Percentiles rank a stretch among this genome's conserved stretches.
Conservation (phyloP, 2,888 invertebrate genomes). For the Perithous albicinctus region DNA sequence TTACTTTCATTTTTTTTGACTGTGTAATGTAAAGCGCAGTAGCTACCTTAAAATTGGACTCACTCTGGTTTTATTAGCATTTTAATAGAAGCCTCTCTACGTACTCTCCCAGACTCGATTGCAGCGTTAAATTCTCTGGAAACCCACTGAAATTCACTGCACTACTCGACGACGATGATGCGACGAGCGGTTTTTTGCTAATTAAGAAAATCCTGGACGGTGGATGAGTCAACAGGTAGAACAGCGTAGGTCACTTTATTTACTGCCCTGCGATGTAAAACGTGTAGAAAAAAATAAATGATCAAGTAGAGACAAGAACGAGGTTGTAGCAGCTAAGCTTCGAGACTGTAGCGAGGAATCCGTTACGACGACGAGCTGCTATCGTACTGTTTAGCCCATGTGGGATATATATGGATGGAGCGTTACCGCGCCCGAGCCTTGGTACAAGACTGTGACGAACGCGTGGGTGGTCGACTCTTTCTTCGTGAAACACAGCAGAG, state of each 20-base stretch:
- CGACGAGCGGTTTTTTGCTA: neutral
- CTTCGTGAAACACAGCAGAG: neutral
- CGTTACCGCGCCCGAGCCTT: conserved; percentile 17
- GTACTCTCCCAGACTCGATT: neutral
- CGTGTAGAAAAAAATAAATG: neutral
- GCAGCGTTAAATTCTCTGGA: neutral
- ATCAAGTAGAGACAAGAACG: neutral
- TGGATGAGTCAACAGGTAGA: neutral
- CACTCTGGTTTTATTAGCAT: conserved; percentile 10
- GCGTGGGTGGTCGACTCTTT: conserved; percentile 30
- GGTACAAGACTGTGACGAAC: conserved; percentile 15
- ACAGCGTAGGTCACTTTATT: neutral
- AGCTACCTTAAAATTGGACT: neutral
- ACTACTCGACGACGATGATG: neutral
- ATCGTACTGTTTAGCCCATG: neutral
- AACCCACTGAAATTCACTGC: neutral
- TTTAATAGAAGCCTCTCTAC: neutral
- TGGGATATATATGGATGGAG: neutral
- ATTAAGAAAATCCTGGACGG: neutral
- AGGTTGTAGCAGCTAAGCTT: neutral
- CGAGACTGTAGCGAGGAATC: neutral
- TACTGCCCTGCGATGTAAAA: neutral
- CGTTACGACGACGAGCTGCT: conserved; percentile 1
- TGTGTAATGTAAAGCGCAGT: too few relatives aligned
- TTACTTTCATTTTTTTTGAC: neutral